Percentiles rank a stretch among this genome's conserved stretches.
These are phyloP conservation scores for Temnothorax longispinosus DNA, from an alignment of 1,140 invertebrate species.

Conservation along the genomic window DNA sequence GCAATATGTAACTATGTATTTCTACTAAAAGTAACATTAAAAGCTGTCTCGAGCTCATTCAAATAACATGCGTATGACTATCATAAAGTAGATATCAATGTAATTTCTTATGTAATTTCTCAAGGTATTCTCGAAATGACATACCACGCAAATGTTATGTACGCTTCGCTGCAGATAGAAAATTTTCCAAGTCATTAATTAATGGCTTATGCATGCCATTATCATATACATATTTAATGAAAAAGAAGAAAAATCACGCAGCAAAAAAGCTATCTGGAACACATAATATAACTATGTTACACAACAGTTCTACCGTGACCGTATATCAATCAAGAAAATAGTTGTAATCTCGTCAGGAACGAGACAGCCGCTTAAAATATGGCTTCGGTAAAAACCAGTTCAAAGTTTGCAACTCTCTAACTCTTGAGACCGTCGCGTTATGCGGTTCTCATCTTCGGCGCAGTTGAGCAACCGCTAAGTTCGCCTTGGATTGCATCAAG, in stretches of 20 bases:
- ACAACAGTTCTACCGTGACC: background rate
- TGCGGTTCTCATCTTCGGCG: constrained; percentile 28
- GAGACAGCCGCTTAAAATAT: background rate
- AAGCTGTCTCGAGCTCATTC: background rate
- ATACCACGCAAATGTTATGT: background rate
- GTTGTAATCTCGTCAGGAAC: background rate
- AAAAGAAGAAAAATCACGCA: background rate
- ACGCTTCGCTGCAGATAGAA: background rate
- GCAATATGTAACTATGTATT: background rate
- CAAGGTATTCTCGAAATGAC: background rate
- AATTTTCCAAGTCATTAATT: constrained; percentile 32
- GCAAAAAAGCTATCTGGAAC: background rate
- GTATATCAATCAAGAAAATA: constrained; percentile 15
- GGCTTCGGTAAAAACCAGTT: constrained; percentile 3
- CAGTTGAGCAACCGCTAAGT: constrained; percentile 13
- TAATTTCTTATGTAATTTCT: constrained; percentile 21
- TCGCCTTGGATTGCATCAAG: constrained; percentile 33
- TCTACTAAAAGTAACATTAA: background rate
- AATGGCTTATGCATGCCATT: background rate
- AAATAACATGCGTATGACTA: background rate
- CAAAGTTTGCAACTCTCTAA: constrained; percentile 15
- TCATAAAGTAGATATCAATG: background rate
- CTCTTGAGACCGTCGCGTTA: constrained; percentile 19
- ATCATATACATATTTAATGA: too few relatives aligned
- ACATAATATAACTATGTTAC: background rate